Evolutionary conservation across 2,113 vertebrate species (phyloP).

Genomic region (Sander lucioperca): DNA sequence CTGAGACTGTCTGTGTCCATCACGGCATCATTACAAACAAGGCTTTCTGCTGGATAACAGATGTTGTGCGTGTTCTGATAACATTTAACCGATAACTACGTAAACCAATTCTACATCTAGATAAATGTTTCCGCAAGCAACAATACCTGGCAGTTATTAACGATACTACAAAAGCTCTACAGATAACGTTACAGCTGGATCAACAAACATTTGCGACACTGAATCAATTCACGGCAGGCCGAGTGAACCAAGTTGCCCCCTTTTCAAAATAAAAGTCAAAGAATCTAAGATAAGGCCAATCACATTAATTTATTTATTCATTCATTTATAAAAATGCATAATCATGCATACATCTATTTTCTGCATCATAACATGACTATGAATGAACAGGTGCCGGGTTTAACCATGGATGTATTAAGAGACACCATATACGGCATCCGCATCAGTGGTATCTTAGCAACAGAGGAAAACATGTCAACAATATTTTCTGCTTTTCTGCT

Average conservation of each 20-base stretch:
- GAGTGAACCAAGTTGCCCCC: not conserved
- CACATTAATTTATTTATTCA: no score
- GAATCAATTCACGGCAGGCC: conserved; percentile 60
- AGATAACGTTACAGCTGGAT: not conserved
- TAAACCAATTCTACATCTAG: not conserved
- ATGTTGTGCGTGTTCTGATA: no score
- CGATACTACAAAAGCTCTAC: not conserved
- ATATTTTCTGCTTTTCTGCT: not conserved
- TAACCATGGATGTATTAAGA: no score
- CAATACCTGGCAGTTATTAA: not conserved
- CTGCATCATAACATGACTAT: not conserved
- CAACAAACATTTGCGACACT: conserved; percentile 71
- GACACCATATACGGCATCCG: no score
- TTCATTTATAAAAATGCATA: not conserved
- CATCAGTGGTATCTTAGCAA: conserved; percentile 65
- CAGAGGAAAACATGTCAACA: conserved; percentile 13
- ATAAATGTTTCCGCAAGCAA: not conserved
- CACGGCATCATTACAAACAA: not conserved
- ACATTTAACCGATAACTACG: not conserved
- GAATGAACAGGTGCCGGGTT: no score
- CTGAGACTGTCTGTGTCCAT: conserved; percentile 32
- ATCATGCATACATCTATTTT: not conserved
- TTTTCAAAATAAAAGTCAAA: conserved; percentile 75
- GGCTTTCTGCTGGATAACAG: not conserved
- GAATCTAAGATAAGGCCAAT: rapidly evolving